Conservation (phyloP, 2,797 vertebrate species). For the Danionella dracula region DNA sequence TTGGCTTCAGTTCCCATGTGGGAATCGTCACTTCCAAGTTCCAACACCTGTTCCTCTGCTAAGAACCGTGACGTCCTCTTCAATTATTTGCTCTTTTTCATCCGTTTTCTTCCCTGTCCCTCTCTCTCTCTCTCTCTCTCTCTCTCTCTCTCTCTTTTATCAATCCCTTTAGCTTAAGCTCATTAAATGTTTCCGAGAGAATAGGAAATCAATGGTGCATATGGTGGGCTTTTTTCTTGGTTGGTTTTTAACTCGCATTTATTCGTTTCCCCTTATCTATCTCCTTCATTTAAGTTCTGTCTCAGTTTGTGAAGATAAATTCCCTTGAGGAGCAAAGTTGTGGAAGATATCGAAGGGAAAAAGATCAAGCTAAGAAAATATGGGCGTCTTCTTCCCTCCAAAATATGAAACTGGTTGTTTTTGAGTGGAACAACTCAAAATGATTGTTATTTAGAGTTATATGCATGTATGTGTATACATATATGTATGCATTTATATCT, state of each 20-base stretch:
- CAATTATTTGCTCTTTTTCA: slow-evolving; percentile 63
- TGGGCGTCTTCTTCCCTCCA: background rate
- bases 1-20: slow-evolving; percentile 21
- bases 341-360: background rate
- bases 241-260: slow-evolving; percentile 63
- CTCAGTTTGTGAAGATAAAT: background rate
- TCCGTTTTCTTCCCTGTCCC: slow-evolving; percentile 13
- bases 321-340: background rate
- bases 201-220: slow-evolving; percentile 77
- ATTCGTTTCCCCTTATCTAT: slow-evolving; percentile 58
- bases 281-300: too few relatives aligned
- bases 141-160: background rate
- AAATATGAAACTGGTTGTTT: too few relatives aligned
- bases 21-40: slow-evolving; percentile 43
- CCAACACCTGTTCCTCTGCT: slow-evolving; percentile 57
- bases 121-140: background rate
- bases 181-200: slow-evolving; percentile 79
- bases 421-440: too few relatives aligned
- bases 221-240: slow-evolving; percentile 65
- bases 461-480: too few relatives aligned
- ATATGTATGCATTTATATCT: too few relatives aligned
- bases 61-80: slow-evolving; percentile 42
- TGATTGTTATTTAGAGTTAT: too few relatives aligned
- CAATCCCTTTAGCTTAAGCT: slow-evolving; percentile 62
- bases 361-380: background rate